Conservation (phyloP, 2,113 vertebrate genomes). For the Neolamprologus longior region DNA sequence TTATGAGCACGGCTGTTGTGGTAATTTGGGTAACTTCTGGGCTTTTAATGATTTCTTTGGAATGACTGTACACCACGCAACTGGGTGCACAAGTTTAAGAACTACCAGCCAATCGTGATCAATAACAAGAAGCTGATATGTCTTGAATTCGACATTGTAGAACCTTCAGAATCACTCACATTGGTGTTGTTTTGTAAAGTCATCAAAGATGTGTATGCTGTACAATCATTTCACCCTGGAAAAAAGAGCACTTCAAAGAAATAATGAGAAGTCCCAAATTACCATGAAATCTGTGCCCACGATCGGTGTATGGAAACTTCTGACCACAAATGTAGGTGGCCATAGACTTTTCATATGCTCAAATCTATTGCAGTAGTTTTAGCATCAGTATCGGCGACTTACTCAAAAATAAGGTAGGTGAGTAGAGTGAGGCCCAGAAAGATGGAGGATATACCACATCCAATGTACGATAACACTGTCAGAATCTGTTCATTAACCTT, state of each 20-base stretch:
- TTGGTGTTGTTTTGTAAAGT: background rate
- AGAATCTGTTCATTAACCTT: conserved; percentile 61
- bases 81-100: rapidly evolving
- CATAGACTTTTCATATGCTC: background rate
- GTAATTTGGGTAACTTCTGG: background rate
- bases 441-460: conserved; percentile 81
- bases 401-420: conserved; percentile 80
- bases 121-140: background rate
- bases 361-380: background rate
- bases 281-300: background rate
- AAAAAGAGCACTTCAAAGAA: background rate
- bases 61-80: background rate
- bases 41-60: background rate
- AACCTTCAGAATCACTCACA: background rate
- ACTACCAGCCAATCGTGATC: background rate
- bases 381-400: conserved; percentile 52
- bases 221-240: background rate
- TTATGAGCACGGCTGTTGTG: background rate
- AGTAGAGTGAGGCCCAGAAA: conserved; percentile 80
- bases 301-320: background rate
- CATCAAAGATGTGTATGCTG: background rate
- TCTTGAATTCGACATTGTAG: background rate
- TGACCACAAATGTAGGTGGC: background rate
- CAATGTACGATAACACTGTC: conserved; percentile 74
- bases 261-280: background rate